Percentiles rank a stretch among this genome's conserved stretches.
Evolutionary conservation across 2,797 vertebrate species (phyloP).

Genomic region (Apogon hyalosoma): DNA sequence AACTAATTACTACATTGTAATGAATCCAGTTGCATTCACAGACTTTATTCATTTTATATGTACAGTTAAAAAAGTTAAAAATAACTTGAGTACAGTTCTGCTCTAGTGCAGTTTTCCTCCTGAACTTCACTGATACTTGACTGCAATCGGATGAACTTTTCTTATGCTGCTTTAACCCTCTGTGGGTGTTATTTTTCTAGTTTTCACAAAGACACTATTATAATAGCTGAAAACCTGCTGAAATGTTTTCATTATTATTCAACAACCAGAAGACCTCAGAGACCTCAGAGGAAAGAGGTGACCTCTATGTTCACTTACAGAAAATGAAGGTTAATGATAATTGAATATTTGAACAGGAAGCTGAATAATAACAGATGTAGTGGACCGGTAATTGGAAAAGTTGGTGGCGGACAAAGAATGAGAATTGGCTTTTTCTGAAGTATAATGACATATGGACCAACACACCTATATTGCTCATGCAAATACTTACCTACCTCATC

Average conservation of each 20-base stretch:
- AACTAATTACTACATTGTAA: slow-evolving; percentile 1
- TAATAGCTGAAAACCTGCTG: slow-evolving; percentile 9
- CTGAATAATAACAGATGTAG: slow-evolving; percentile 43
- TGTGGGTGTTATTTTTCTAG: too few relatives aligned
- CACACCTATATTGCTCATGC: neutral
- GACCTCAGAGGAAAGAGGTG: slow-evolving; percentile 25
- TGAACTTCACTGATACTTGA: slow-evolving; percentile 46
- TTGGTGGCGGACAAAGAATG: slow-evolving; percentile 8
- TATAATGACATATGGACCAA: slow-evolving; percentile 11
- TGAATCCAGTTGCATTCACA: slow-evolving; percentile 5
- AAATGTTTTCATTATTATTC: slow-evolving; percentile 58
- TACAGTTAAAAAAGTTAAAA: slow-evolving; percentile 10
- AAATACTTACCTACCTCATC: neutral
- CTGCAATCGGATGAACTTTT: slow-evolving; percentile 27
- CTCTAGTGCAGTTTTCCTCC: slow-evolving; percentile 12
- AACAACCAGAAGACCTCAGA: slow-evolving; percentile 32
- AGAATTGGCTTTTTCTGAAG: slow-evolving; percentile 9
- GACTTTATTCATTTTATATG: slow-evolving; percentile 23
- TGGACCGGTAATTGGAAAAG: slow-evolving; percentile 7
- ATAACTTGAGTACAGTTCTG: neutral
- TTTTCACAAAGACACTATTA: slow-evolving; percentile 28
- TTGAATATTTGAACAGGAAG: slow-evolving; percentile 51
- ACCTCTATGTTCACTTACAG: slow-evolving; percentile 27
- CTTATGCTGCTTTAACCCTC: slow-evolving; percentile 18
- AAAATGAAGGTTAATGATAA: too few relatives aligned